Evolutionary conservation across 2,888 invertebrate species (phyloP), one percentile per base, ranked within the genome.

Genomic region (Shargacucullia verbasci): DNA sequence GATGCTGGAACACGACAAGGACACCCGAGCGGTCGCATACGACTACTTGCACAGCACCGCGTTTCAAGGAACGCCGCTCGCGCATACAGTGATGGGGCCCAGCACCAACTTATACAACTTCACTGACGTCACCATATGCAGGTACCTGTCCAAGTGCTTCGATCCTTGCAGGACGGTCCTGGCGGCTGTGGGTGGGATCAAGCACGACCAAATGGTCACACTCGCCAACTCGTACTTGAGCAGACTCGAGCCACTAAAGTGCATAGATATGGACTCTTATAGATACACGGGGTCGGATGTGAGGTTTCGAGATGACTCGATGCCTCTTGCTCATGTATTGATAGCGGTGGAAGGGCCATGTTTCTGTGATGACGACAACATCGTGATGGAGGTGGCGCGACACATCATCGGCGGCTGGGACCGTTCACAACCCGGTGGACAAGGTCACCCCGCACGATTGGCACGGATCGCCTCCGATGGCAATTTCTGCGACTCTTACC

Each of bases 321-420:
- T 99, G 93, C 98, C 98, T 0, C 93, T 97, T 63, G 98, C 98
- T 0, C 98, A 99, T 83, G 94, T 99, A 31, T 98, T 99, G 0
- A 90, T 99, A 27, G 99, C 99, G 10, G 96, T 99, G 10, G 99
- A 99, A 90, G 97, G 98, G 0, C 97, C 98, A 53, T 97, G 98
- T 31, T 99, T 99, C 97, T 95, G 96, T 39, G 96, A 98, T 86
- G 95, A 97, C 1, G 99, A 99, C 84, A 98, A 97, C 82, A 95
- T 99, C 70, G 97, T 98, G 9, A 94, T 99, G 80, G 98, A 99
- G 96, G 96, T 99, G 5, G 99, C 99, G 12, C 97, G 97, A 74
- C 97, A 97, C 0, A 87, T 99, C 48, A 95, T 99, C 70, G 99
- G 99, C 7, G 97, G 97, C 5, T 98, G 97, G 97, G 97, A 98